A percentile compares a stretch with the other conserved stretches of the same genome.
Conservation (phyloP, 2,888 invertebrate species). For the Drosophila meridiana region DNA sequence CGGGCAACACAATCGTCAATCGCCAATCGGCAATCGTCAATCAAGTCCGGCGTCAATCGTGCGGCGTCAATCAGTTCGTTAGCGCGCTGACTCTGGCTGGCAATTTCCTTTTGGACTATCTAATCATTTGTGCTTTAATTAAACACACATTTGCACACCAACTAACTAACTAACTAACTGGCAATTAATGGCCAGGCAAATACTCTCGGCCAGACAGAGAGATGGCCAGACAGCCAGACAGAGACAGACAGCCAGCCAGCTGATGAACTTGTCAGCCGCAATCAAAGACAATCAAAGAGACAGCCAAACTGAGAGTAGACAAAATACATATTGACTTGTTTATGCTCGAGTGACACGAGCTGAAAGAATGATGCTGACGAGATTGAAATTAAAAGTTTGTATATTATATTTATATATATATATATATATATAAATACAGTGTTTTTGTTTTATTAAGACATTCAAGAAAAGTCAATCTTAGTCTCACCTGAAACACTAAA, state of each 20-base stretch:
- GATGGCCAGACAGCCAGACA: neutral
- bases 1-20: conserved; percentile 6
- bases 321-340: conserved; percentile 1
- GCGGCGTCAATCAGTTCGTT: conserved; percentile 50
- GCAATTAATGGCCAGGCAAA: conserved; percentile 47
- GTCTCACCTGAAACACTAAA: neutral
- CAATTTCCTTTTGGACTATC: conserved; percentile 50
- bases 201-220: conserved; percentile 1
- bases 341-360: conserved; percentile 25
- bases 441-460: too few species aligned
- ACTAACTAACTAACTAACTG: conserved; percentile 37
- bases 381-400: neutral
- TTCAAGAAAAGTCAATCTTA: too few species aligned
- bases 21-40: conserved; percentile 19
- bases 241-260: conserved; percentile 1
- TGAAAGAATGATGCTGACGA: neutral
- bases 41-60: conserved; percentile 15
- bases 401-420: too few species aligned
- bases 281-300: conserved; percentile 22
- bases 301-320: conserved; percentile 1
- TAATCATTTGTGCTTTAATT: conserved; percentile 53
- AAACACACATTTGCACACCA: conserved; percentile 46
- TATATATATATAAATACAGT: too few species aligned
- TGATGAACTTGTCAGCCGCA: conserved; percentile 30
- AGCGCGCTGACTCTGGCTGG: conserved; percentile 13